Percentiles rank a stretch among this genome's conserved stretches.
Conservation (phyloP, 2,113 vertebrate species). For the Pluvianellus socialis region DNA sequence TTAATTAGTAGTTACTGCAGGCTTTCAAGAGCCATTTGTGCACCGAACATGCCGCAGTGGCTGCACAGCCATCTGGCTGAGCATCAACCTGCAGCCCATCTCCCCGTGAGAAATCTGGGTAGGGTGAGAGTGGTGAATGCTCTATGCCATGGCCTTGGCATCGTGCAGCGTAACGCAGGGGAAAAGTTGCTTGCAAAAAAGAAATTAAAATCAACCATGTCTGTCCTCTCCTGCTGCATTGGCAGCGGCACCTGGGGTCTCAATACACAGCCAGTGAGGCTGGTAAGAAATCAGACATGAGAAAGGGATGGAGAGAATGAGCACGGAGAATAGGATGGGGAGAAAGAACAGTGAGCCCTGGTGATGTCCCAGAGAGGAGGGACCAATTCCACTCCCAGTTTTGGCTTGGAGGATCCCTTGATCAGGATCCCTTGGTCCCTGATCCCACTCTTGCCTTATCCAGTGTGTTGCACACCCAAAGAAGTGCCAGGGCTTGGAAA, state of each 20-base stretch:
- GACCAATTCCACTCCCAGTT: neutral
- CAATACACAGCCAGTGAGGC: no score
- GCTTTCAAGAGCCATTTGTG: neutral
- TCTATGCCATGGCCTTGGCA: neutral
- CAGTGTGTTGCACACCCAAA: rapidly evolving
- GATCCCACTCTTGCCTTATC: neutral
- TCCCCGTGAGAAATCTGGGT: neutral
- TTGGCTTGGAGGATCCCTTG: neutral
- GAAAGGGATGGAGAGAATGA: neutral
- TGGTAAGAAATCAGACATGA: neutral
- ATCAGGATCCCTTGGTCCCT: neutral
- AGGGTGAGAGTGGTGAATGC: neutral
- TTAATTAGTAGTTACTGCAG: neutral
- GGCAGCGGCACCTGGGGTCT: neutral
- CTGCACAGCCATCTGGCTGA: neutral
- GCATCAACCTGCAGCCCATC: neutral
- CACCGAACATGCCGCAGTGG: neutral
- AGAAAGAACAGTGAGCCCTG: neutral
- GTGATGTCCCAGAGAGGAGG: neutral
- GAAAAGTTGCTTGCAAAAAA: neutral
- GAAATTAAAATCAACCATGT: neutral
- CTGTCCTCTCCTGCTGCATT: neutral
- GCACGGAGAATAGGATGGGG: rapidly evolving
- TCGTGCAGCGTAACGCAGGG: neutral
- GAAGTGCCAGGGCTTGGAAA: neutral